Conservation (phyloP, 2,797 vertebrate species). For the Dipus sagitta region DNA sequence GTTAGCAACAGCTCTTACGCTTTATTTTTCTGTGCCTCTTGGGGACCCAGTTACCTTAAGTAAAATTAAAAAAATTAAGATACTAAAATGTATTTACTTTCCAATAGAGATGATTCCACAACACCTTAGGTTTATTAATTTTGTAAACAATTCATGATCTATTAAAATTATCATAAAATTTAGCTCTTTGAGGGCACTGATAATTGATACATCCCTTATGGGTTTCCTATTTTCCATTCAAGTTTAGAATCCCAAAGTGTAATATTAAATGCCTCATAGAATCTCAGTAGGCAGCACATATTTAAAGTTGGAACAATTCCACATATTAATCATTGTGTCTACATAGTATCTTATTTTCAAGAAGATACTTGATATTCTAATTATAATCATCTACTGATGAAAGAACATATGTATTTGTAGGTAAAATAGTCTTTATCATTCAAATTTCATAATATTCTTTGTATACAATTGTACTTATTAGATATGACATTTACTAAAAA, state of each 20-base stretch:
- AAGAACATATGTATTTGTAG: background rate
- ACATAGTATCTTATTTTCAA: slow-evolving; percentile 33
- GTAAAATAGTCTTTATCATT: background rate
- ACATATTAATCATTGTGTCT: no score
- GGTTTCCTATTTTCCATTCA: slow-evolving; percentile 11
- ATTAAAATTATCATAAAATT: slow-evolving; percentile 24
- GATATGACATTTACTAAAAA: background rate
- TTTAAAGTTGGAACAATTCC: background rate
- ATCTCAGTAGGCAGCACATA: background rate
- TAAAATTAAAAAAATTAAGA: background rate
- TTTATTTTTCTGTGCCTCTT: slow-evolving; percentile 9
- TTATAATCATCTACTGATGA: background rate
- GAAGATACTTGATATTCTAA: background rate
- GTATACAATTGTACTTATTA: background rate
- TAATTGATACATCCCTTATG: background rate
- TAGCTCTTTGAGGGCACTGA: background rate
- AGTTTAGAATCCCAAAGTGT: slow-evolving; percentile 17
- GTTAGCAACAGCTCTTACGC: background rate
- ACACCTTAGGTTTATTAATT: background rate
- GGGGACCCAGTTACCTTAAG: background rate
- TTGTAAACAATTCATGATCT: background rate
- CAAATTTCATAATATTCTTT: background rate
- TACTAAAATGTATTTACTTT: background rate
- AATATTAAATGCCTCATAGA: background rate
- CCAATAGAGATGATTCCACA: background rate